Percentiles rank a stretch among this genome's conserved stretches.
These are phyloP conservation scores for Leptoclinus maculatus DNA, from an alignment of 2,797 vertebrate genomes.

Conservation along the genomic window DNA sequence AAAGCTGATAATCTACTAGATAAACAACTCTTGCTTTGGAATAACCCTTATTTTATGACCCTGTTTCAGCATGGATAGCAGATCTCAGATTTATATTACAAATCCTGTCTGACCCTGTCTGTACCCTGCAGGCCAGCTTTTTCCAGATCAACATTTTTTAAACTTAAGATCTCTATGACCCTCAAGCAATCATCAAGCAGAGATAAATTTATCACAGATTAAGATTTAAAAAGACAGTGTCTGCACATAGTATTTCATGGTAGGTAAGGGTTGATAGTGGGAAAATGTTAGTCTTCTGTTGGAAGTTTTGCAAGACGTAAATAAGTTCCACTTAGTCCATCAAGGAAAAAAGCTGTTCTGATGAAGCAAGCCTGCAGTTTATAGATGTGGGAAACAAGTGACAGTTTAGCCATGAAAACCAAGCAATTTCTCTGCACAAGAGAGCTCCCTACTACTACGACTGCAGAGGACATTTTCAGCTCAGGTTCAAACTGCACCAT, in stretches of 20 bases:
- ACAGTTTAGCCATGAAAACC: neutral
- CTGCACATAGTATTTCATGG: neutral
- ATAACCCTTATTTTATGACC: conserved; percentile 20
- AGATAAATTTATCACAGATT: conserved; percentile 3
- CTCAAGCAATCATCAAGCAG: conserved; percentile 1
- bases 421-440: too few species aligned
- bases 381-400: neutral
- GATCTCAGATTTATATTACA: conserved; percentile 47
- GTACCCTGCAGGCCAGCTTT: neutral
- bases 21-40: conserved; percentile 33
- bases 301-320: neutral
- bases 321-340: neutral
- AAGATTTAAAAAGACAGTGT: neutral
- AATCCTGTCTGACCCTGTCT: conserved; percentile 4
- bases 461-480: too few species aligned
- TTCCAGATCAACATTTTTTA: conserved; percentile 18
- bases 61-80: conserved; percentile 22
- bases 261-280: neutral
- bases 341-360: neutral
- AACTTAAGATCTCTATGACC: neutral
- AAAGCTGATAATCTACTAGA: conserved; percentile 40
- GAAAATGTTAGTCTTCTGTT: neutral
- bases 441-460: too few species aligned
- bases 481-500: too few species aligned
- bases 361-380: neutral